Evolutionary conservation across 2,888 invertebrate species (phyloP).

Genomic region (Germaria angustata): DNA sequence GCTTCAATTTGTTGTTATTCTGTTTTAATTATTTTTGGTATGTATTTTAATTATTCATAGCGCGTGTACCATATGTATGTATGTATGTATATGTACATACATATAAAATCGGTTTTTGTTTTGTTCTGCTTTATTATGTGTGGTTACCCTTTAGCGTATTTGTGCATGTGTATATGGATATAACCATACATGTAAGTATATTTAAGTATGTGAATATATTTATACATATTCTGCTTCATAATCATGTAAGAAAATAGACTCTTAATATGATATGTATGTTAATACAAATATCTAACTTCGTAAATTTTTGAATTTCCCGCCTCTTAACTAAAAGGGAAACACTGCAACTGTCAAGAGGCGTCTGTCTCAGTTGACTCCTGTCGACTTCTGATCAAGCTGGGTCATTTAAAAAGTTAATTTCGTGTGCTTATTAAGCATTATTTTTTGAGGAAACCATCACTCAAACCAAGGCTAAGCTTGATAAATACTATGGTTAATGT

Average conservation of each 20-base stretch:
- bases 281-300: too few relatives aligned
- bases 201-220: neutral
- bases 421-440: too few relatives aligned
- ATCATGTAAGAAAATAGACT: neutral
- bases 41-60: constrained; percentile 39
- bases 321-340: too few relatives aligned
- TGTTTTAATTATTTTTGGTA: constrained; percentile 16
- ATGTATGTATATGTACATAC: neutral
- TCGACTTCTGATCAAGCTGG: too few relatives aligned
- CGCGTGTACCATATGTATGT: constrained; percentile 33
- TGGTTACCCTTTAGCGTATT: constrained; percentile 23
- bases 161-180: neutral
- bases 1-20: constrained; percentile 18
- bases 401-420: too few relatives aligned
- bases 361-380: too few relatives aligned
- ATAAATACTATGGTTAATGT: too few relatives aligned
- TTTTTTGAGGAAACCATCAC: too few relatives aligned
- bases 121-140: constrained; percentile 17
- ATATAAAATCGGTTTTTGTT: constrained; percentile 28
- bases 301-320: too few relatives aligned
- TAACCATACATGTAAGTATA: neutral
- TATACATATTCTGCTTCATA: neutral
- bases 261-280: too few relatives aligned
- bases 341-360: too few relatives aligned
- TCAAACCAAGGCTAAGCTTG: too few relatives aligned